Evolutionary conservation across 1,140 invertebrate genomes (phyloP).

Genomic region (Dreissena rostriformis): DNA sequence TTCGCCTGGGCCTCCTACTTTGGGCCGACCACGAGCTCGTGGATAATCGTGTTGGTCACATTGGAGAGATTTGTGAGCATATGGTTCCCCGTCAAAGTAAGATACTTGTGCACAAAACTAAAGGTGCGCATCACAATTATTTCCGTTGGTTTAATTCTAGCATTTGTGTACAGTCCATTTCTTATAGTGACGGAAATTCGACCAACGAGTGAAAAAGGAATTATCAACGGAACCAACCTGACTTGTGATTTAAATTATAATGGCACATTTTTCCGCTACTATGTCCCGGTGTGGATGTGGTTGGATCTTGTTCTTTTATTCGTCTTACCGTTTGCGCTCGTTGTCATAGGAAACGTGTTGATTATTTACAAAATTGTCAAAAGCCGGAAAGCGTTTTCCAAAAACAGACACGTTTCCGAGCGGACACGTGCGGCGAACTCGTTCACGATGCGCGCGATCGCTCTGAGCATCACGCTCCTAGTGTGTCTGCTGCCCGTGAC

Average conservation of each 20-base stretch:
- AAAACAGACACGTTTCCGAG: constrained; percentile 8
- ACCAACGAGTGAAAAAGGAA: not conserved
- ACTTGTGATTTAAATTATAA: constrained; percentile 16
- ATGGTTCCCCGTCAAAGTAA: constrained; percentile 43
- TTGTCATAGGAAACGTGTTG: constrained; percentile 31
- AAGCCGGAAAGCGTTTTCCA: constrained; percentile 14
- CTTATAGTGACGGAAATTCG: not conserved
- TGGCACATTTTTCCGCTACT: constrained; percentile 3
- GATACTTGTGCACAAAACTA: constrained; percentile 23
- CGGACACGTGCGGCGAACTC: constrained; percentile 28
- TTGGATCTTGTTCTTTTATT: constrained; percentile 25
- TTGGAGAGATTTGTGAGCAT: constrained; percentile 48
- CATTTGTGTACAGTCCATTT: constrained; percentile 19
- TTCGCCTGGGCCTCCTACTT: constrained; percentile 32
- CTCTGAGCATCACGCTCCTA: constrained; percentile 36
- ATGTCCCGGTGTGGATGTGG: constrained; percentile 39
- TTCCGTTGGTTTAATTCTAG: constrained; percentile 15
- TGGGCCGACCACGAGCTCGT: constrained; percentile 26
- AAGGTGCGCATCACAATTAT: constrained; percentile 13
- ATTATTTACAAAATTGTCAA: constrained; percentile 43
- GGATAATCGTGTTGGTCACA: constrained; percentile 45
- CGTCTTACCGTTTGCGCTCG: constrained; percentile 23
- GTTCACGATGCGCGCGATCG: constrained; percentile 44
- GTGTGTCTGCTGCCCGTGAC: constrained; percentile 29
- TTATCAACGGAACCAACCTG: not conserved